phyloP scores from a whole-genome alignment of 2,797 vertebrate genomes.

The Peromyscus aztecus region DNA sequence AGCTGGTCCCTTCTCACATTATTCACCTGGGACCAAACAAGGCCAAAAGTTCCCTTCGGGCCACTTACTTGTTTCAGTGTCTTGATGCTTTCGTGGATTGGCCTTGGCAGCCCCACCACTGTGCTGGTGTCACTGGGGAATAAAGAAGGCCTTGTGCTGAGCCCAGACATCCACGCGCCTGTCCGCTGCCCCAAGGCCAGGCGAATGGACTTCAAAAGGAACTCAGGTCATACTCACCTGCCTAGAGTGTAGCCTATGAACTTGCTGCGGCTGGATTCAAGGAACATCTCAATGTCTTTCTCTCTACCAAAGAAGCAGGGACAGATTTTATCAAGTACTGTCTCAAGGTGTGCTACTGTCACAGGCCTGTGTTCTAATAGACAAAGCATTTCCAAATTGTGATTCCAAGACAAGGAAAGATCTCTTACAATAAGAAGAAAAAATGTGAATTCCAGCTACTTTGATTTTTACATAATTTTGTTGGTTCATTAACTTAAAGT shows the following conservation, averaged over 20 bases:
- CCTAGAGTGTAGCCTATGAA: slow-evolving; percentile 99
- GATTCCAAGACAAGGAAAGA: not conserved
- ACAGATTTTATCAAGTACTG: not conserved
- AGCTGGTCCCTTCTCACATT: slow-evolving; percentile 8
- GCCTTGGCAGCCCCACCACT: slow-evolving; percentile 96
- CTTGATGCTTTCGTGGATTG: slow-evolving; percentile 98
- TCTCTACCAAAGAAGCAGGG: slow-evolving; percentile 89
- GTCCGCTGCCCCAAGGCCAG: not conserved
- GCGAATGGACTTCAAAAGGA: not conserved
- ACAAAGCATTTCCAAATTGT: not conserved
- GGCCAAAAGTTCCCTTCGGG: slow-evolving; percentile 8
- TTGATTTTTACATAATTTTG: slow-evolving; percentile 32
- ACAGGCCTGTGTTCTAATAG: not conserved
- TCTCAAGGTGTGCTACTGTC: not conserved
- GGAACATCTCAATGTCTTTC: slow-evolving; percentile 98
- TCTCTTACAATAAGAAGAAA: not conserved
- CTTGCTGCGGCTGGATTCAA: slow-evolving; percentile 99
- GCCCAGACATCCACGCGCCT: not conserved
- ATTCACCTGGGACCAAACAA: slow-evolving; percentile 34
- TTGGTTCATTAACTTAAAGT: slow-evolving; percentile 18
- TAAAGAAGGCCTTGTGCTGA: slow-evolving; percentile 61
- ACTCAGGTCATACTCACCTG: slow-evolving; percentile 89
- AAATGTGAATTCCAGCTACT: not conserved
- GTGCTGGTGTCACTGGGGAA: slow-evolving; percentile 95
- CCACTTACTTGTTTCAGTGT: slow-evolving; percentile 95